phyloP scores from a whole-genome alignment of 2,888 invertebrate genomes.

The Eupithecia subfuscata region DNA sequence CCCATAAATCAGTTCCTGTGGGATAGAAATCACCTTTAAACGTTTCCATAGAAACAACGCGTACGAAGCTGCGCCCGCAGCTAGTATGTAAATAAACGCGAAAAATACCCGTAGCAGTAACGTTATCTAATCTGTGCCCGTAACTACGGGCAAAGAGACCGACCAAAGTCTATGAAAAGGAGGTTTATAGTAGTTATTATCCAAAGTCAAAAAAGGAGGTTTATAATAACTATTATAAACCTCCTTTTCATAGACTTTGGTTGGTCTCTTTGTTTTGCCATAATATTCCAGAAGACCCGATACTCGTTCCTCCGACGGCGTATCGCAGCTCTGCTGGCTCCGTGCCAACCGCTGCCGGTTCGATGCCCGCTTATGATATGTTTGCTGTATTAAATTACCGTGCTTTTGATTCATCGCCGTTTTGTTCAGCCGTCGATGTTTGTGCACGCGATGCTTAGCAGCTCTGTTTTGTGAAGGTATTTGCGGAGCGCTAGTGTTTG shows the following conservation, averaged over 20 bases:
- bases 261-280: background rate
- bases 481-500: background rate
- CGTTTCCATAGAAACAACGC: no score
- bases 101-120: no score
- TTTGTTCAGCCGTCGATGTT: conserved; percentile 19
- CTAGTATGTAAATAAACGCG: no score
- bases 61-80: no score
- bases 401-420: conserved; percentile 30
- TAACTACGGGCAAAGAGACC: no score
- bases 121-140: no score
- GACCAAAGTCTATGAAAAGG: no score
- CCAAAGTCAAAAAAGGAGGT: no score
- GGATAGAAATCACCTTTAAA: no score
- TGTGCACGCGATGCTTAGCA: conserved; percentile 17
- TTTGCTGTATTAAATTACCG: conserved; percentile 36
- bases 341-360: conserved; percentile 42
- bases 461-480: background rate
- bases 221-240: background rate
- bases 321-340: conserved; percentile 42
- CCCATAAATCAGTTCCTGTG: no score
- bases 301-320: conserved; percentile 23
- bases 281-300: background rate
- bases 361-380: conserved; percentile 37
- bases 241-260: background rate
- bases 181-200: no score